Percentiles rank a stretch among this genome's conserved stretches.
phyloP scores from a whole-genome alignment of 1,140 invertebrate species.

The Ostrea edulis region DNA sequence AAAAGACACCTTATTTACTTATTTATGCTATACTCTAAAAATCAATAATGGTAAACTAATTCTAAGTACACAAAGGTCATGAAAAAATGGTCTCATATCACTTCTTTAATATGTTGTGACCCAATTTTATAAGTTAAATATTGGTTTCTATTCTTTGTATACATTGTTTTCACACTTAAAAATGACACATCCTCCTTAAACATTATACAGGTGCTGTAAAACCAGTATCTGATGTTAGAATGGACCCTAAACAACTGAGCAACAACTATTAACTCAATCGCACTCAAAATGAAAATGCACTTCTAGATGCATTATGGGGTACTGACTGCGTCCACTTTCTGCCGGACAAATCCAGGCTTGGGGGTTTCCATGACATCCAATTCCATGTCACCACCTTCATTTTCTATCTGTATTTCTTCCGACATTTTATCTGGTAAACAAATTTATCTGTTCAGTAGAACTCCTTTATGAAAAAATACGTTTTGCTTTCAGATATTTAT shows the following conservation, averaged over 20 bases:
- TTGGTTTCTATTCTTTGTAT: neutral
- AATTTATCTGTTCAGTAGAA: neutral
- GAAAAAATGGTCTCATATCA: neutral
- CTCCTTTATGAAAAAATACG: constrained; percentile 1
- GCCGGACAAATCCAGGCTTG: constrained; percentile 48
- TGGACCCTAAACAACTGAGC: no score
- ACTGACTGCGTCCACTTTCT: constrained; percentile 53
- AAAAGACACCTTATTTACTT: neutral
- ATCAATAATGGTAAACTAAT: neutral
- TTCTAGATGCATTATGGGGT: constrained; percentile 29
- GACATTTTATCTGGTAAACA: constrained; percentile 34
- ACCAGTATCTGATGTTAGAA: no score
- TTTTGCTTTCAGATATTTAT: constrained; percentile 12
- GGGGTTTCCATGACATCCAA: constrained; percentile 2
- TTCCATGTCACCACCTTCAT: neutral
- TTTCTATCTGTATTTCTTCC: constrained; percentile 4
- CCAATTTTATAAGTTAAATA: neutral
- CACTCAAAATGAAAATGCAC: constrained; percentile 5
- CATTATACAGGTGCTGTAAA: no score
- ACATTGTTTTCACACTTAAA: neutral
- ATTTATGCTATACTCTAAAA: neutral
- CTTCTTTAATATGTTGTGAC: neutral
- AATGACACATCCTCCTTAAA: neutral
- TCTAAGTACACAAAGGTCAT: neutral
- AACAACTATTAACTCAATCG: neutral